Evolutionary conservation across 2,888 invertebrate species (phyloP), one percentile per base, ranked within the genome.

Genomic region (Euphydryas editha): DNA sequence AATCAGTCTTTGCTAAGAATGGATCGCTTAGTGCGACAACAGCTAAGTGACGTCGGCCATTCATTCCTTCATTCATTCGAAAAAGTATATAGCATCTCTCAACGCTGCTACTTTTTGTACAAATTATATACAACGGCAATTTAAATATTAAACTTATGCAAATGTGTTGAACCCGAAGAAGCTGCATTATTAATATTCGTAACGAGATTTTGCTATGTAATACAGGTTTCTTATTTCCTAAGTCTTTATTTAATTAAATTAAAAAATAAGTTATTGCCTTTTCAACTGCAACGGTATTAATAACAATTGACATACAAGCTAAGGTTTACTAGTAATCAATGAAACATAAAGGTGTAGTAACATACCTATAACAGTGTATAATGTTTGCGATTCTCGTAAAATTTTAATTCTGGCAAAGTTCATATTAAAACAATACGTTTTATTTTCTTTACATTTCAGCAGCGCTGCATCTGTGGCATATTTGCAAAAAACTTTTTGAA

Each of bases 1-100:
- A 54, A 54, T 54, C 54, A 54, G 30, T 54, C 54, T 36, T 36
- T 11, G 54, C 54, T 36, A 54, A 54, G 54, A 54, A 54, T 36
- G 18, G 36, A 54, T 54, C 54, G 30, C 36, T 54, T 54, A 30
- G 30, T 21, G 30, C 30, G 30, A 54, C 30, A 30, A 54, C 54
- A 54, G 17, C 54, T 11, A 30, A 54, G 36, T 30, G 54, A 54
- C 36, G 54, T 36, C 47, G 18, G 47, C 36, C 30, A 54, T 54
- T 54, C 54, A 54, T 54, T 54, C 54, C 2, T 39, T 39, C 39
- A 47, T 47, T 47, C 47, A 47, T 47, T 47, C 47, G 20, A 5
- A 18, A 47, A 47, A 47, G 47, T n/a, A n/a, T 47, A 11, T 47
- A 47, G 20, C 47, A 10, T 54, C 17, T 8, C 17, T 54, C 30